phyloP scores from a whole-genome alignment of 2,888 invertebrate genomes.

The Limnephilus rhombicus region DNA sequence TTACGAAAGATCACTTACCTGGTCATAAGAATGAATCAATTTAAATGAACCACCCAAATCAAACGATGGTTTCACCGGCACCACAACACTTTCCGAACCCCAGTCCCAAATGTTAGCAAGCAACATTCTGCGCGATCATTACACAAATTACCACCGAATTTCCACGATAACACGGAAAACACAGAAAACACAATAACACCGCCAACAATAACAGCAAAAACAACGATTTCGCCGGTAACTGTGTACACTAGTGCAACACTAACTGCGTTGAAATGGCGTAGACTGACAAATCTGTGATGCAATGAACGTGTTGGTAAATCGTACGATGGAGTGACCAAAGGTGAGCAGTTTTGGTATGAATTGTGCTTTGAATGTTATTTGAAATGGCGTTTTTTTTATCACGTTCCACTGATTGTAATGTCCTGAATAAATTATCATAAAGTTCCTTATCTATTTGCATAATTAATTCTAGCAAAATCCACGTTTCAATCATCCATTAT shows the following conservation, averaged over 20 bases:
- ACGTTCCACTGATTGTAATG: no score
- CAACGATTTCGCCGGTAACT: background rate
- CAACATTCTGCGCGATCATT: background rate
- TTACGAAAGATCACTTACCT: background rate
- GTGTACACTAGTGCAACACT: background rate
- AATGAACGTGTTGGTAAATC: background rate
- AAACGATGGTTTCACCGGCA: background rate
- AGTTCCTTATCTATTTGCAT: no score
- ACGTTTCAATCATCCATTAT: no score
- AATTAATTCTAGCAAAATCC: no score
- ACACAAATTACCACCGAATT: background rate
- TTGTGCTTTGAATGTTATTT: no score
- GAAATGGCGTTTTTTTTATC: no score
- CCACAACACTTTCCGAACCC: background rate
- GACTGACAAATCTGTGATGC: background rate
- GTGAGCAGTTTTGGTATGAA: no score
- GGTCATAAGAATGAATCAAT: background rate
- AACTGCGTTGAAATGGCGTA: background rate
- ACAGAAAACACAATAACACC: background rate
- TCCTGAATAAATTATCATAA: no score
- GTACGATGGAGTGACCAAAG: background rate
- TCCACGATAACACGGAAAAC: background rate
- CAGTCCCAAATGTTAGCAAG: background rate
- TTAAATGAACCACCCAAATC: background rate
- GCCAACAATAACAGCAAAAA: no score